phyloP scores from a whole-genome alignment of 2,888 invertebrate species.

The Rhagonycha lutea region DNA sequence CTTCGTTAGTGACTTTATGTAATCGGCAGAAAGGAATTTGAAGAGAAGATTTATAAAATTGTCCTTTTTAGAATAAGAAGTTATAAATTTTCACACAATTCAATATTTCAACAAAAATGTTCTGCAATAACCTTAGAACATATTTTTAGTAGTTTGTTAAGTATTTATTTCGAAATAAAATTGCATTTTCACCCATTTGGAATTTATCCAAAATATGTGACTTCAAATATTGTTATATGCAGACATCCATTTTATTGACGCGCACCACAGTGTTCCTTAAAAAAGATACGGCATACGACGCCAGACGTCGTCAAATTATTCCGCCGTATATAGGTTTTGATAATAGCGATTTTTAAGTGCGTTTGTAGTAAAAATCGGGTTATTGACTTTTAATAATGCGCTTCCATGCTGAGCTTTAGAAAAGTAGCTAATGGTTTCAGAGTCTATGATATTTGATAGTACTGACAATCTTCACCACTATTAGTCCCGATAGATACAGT shows the following conservation, averaged over 20 bases:
- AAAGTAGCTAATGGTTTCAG: neutral
- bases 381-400: neutral
- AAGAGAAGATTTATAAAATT: neutral
- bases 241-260: conserved; percentile 6
- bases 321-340: neutral
- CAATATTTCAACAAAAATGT: neutral
- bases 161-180: neutral
- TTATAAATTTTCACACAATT: neutral
- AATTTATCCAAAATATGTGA: conserved; percentile 6
- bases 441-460: neutral
- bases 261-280: neutral
- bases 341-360: neutral
- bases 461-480: neutral
- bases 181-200: conserved; percentile 10
- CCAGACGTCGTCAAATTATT: neutral
- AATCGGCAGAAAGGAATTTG: neutral
- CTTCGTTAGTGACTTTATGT: neutral
- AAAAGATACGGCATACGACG: neutral
- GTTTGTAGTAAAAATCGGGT: neutral
- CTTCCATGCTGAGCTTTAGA: neutral
- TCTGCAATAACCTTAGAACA: neutral
- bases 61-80: neutral
- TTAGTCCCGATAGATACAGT: neutral
- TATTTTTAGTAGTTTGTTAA: neutral
- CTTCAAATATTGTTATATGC: neutral